Conservation (phyloP, 2,797 vertebrate species). For the Pteronotus mesoamericanus region DNA sequence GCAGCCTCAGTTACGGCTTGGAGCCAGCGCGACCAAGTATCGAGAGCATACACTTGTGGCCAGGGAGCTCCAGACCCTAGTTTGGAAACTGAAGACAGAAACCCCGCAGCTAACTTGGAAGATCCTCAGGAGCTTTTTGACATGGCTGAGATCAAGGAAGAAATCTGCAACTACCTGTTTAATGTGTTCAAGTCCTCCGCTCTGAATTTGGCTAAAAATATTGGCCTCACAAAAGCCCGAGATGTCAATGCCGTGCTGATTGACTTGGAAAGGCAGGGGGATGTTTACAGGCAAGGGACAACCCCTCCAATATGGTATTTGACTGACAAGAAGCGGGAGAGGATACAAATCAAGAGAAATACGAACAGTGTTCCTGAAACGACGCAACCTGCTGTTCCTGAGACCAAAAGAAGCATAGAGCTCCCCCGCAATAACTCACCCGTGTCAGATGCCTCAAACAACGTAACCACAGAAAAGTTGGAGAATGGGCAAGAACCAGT, state of each 20-base stretch:
- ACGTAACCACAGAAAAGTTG: background rate
- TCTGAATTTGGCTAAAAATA: constrained; percentile 89
- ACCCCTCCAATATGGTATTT: constrained; percentile 88
- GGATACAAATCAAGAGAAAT: constrained; percentile 85
- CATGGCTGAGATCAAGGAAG: constrained; percentile 89
- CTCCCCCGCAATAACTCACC: constrained; percentile 27
- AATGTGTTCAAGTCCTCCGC: constrained; percentile 80
- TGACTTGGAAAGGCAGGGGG: constrained; percentile 90
- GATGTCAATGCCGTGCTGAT: constrained; percentile 88
- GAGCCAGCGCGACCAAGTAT: background rate
- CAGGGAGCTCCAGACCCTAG: fast-evolving
- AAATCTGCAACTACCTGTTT: constrained; percentile 87
- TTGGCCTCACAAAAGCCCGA: constrained; percentile 86
- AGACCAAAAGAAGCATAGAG: background rate
- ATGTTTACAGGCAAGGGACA: constrained; percentile 81
- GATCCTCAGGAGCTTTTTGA: background rate
- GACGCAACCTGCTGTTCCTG: background rate
- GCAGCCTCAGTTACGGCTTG: fast-evolving
- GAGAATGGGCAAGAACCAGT: constrained; percentile 66
- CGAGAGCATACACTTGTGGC: background rate
- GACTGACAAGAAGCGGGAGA: constrained; percentile 85
- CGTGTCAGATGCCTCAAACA: background rate
- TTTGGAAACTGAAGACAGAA: background rate
- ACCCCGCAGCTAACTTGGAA: background rate
- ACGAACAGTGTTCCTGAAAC: background rate